A percentile compares a stretch with the other conserved stretches of the same genome.
These are phyloP conservation scores for Agrochola lychnidis DNA, from an alignment of 2,888 invertebrate genomes.

Conservation along the genomic window DNA sequence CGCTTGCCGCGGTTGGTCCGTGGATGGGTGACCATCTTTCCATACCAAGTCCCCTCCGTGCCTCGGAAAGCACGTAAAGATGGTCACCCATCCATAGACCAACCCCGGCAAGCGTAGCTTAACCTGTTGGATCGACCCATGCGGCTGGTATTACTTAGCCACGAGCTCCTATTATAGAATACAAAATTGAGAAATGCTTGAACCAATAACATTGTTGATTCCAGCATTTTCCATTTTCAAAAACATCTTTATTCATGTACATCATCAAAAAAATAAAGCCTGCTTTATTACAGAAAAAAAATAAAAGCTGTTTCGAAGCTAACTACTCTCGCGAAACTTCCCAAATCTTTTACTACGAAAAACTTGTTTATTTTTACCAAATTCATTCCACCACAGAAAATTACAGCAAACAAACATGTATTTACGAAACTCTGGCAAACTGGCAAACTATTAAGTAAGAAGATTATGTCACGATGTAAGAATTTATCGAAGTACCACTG, in stretches of 20 bases:
- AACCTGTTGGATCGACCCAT: no score
- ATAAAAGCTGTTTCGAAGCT: neutral
- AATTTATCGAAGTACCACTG: constrained; percentile 9
- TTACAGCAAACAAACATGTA: constrained; percentile 39
- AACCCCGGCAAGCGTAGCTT: no score
- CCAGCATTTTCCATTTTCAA: neutral
- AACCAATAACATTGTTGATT: neutral
- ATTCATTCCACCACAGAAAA: constrained; percentile 37
- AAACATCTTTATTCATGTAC: neutral
- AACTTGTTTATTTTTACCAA: constrained; percentile 48
- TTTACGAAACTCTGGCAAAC: constrained; percentile 32
- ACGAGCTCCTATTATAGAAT: no score
- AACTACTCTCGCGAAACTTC: constrained; percentile 12
- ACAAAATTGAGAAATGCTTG: no score
- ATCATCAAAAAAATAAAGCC: neutral
- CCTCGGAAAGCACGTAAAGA: no score
- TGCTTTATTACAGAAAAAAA: constrained; percentile 1
- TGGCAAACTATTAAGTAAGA: constrained; percentile 38
- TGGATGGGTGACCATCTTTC: no score
- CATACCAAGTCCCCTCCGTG: no score
- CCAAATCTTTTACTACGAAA: constrained; percentile 10
- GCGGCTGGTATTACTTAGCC: no score
- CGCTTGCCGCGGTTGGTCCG: no score
- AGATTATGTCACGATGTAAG: constrained; percentile 10
- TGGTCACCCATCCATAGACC: no score